Evolutionary conservation across 2,888 invertebrate species (phyloP), one percentile per base, ranked within the genome.

Genomic region (Diarsia mendica): DNA sequence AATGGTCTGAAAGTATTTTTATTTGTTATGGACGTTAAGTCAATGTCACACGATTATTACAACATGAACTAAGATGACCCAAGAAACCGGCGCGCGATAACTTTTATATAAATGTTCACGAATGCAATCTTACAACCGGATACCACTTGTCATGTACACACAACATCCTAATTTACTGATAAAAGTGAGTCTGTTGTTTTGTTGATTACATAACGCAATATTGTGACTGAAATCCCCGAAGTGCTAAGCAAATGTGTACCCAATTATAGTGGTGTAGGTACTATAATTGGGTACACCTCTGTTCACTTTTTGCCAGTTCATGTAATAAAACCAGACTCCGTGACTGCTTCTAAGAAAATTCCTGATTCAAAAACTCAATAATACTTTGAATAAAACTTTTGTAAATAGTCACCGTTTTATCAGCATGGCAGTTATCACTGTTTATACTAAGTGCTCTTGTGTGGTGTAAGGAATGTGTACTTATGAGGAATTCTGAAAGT

Each of bases 51-150:
- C 39, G 46, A 18, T 69, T 51, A 49, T 68, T 33, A 49, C n/a
- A 63, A 44, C 28, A 51, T 82, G 66, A 66, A 77, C 60, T 49
- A 18, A 60, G 20, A 49, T 83, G 79, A 83, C 80, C 80, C 48
- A 44, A 44, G 20, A 53, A 44, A 55, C 49, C 33, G 44, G 44
- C 39, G 28, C 15, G 48, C 18, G 83, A 80, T 83, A 83, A 68
- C 53, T 51, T 49, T 48, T 23, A 39, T 53, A 68, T 58, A 18
- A 44, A 46, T 39, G 60, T 68, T 46, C 46, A 72, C 33, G 20
- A 83, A 77, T 83, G 67, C 55, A 79, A 83, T 67, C 28, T 65
- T 15, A 28, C 9, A 51, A 68, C 84, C 61, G 68, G 55, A 80
- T 20, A 68, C 46, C 23, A 39, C 23, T 55, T 46, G 5, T 55